Percentiles rank a stretch among this genome's conserved stretches.
phyloP scores from a whole-genome alignment of 2,888 invertebrate genomes.

The Tanytarsus gracilentus region DNA sequence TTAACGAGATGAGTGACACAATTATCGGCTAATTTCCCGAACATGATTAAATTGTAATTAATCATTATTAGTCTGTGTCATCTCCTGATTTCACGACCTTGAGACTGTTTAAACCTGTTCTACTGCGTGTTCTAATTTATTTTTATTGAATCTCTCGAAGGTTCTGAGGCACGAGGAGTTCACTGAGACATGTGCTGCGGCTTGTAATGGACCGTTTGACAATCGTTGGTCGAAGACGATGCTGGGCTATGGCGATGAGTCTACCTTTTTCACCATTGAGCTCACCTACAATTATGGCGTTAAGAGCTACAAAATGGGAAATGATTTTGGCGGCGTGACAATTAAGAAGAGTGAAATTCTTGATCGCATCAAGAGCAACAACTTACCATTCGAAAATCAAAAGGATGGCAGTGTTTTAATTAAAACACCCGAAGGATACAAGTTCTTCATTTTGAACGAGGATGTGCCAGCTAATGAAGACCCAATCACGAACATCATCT shows the following conservation, averaged over 20 bases:
- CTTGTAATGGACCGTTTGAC: conserved; percentile 74
- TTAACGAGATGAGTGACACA: not conserved
- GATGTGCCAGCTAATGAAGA: conserved; percentile 59
- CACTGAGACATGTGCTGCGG: conserved; percentile 79
- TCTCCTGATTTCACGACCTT: no score
- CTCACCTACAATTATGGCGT: conserved; percentile 96
- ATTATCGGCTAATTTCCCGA: not conserved
- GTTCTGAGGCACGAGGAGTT: conserved; percentile 96
- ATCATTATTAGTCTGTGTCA: no score
- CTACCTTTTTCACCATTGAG: conserved; percentile 89
- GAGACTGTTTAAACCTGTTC: no score
- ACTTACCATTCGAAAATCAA: conserved; percentile 61
- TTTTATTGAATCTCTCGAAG: conserved; percentile 45
- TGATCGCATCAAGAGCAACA: conserved; percentile 57
- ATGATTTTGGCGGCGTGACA: conserved; percentile 83
- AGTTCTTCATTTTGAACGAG: conserved; percentile 69
- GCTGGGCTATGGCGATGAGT: conserved; percentile 96
- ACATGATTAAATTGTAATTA: no score
- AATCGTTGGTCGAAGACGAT: conserved; percentile 99
- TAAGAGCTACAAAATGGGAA: conserved; percentile 75
- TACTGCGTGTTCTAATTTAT: not conserved
- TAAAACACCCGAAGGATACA: conserved; percentile 87
- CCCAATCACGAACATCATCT: conserved; percentile 69
- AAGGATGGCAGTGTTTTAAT: conserved; percentile 54
- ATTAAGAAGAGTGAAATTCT: conserved; percentile 70